phyloP scores from a whole-genome alignment of 2,797 vertebrate genomes.

The Ambastaia sidthimunki region DNA sequence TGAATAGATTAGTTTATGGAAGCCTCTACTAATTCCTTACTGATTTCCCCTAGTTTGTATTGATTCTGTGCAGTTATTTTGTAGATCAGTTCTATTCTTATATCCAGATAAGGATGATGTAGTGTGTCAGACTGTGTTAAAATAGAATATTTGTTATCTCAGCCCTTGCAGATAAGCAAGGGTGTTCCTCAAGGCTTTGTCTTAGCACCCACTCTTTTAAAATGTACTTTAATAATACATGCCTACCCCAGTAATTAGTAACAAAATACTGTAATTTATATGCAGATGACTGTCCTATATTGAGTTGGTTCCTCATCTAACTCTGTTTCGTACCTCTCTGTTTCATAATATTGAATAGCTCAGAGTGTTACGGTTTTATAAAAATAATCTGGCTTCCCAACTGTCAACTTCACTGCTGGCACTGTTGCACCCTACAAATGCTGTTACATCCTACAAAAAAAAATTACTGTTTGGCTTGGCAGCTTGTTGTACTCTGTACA shows the following conservation, averaged over 20 bases:
- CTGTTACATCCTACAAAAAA: conserved; percentile 4
- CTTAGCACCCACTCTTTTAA: background rate
- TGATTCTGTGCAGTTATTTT: background rate
- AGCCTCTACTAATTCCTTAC: too few relatives aligned
- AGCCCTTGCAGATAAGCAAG: background rate
- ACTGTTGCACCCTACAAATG: conserved; percentile 3
- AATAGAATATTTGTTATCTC: background rate
- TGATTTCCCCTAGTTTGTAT: too few relatives aligned
- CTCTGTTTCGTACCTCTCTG: background rate
- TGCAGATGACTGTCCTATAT: background rate
- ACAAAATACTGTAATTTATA: background rate
- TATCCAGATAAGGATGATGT: background rate
- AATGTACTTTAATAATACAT: background rate
- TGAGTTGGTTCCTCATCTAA: background rate
- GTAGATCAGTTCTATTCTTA: background rate
- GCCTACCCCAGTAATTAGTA: background rate
- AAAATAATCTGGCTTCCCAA: background rate
- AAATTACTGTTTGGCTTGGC: background rate
- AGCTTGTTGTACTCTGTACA: background rate
- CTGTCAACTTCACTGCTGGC: background rate
- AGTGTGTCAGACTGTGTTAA: background rate
- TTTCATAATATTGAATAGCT: background rate
- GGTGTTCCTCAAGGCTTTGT: background rate
- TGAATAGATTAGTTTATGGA: too few relatives aligned
- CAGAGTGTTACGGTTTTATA: background rate